Conservation (phyloP, 2,113 vertebrate genomes). For the Gobio gobio region DNA sequence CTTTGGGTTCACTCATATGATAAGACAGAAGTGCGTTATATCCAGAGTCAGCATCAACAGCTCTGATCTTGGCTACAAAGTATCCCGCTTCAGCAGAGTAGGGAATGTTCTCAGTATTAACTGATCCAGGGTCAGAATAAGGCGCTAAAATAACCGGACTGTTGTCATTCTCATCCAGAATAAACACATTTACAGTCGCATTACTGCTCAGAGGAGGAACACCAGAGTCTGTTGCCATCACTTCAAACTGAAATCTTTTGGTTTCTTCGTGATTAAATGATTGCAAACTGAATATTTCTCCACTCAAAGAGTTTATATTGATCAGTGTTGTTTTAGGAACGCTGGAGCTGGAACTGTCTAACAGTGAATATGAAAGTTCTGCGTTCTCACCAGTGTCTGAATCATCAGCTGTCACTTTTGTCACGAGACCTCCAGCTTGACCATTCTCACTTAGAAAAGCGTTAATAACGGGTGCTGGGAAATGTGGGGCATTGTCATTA, state of each 20-base stretch:
- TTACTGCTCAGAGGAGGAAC: constrained; percentile 50
- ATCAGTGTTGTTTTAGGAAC: constrained; percentile 66
- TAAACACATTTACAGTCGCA: constrained; percentile 40
- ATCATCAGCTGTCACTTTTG: constrained; percentile 33
- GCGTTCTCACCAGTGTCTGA: constrained; percentile 57
- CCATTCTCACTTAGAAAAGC: constrained; percentile 40
- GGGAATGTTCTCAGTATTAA: constrained; percentile 73
- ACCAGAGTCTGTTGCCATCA: constrained; percentile 39
- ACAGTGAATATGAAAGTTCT: constrained; percentile 61
- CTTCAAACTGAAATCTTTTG: constrained; percentile 36
- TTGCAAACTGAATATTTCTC: constrained; percentile 63
- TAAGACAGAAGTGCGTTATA: constrained; percentile 62
- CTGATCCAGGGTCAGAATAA: constrained; percentile 70
- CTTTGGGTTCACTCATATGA: constrained; percentile 55
- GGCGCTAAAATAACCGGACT: constrained; percentile 70
- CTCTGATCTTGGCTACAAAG: constrained; percentile 62
- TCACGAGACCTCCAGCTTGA: constrained; percentile 24
- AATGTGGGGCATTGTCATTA: constrained; percentile 45
- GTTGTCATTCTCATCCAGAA: constrained; percentile 77
- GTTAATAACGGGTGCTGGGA: constrained; percentile 6
- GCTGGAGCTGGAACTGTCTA: constrained; percentile 63
- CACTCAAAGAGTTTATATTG: constrained; percentile 67
- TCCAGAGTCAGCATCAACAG: constrained; percentile 59
- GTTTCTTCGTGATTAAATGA: constrained; percentile 64
- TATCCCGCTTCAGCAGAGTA: constrained; percentile 76